Conservation (phyloP, 2,888 invertebrate species). For the Octodonta nipae region DNA sequence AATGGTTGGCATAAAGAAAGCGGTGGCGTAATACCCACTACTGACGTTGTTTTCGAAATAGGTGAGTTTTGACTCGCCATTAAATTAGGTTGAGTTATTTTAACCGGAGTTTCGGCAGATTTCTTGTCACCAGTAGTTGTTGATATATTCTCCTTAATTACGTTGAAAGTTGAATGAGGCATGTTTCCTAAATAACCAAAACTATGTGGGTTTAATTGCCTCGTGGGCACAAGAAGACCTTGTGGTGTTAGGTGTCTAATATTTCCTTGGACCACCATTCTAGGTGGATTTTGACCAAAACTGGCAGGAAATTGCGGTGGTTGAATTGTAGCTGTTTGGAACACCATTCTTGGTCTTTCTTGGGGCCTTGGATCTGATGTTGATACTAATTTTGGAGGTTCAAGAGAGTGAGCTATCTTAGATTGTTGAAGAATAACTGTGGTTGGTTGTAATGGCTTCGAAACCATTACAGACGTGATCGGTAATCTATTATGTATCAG, state of each 20-base stretch:
- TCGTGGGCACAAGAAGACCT: slow-evolving; percentile 22
- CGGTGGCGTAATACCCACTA: slow-evolving; percentile 3
- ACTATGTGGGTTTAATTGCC: slow-evolving; percentile 17
- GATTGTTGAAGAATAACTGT: slow-evolving; percentile 35
- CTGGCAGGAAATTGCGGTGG: slow-evolving; percentile 18
- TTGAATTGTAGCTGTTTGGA: slow-evolving; percentile 19
- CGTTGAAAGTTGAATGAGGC: slow-evolving; percentile 12
- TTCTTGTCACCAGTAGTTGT: slow-evolving; percentile 25
- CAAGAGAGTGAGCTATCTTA: slow-evolving; percentile 25
- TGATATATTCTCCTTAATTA: slow-evolving; percentile 11
- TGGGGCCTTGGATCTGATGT: slow-evolving; percentile 22
- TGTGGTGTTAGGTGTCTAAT: slow-evolving; percentile 19
- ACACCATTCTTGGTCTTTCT: slow-evolving; percentile 35
- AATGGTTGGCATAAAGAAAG: slow-evolving; percentile 8
- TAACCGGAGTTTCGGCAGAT: slow-evolving; percentile 4
- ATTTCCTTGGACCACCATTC: slow-evolving; percentile 23
- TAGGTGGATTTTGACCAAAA: slow-evolving; percentile 18
- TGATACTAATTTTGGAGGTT: slow-evolving; percentile 26
- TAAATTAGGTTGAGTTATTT: slow-evolving; percentile 5
- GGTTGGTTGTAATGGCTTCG: slow-evolving; percentile 43
- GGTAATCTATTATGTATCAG: slow-evolving; percentile 41
- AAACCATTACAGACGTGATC: slow-evolving; percentile 44
- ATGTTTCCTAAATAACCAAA: slow-evolving; percentile 14
- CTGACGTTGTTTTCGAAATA: slow-evolving; percentile 3
- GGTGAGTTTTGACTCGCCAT: background rate